Conservation (phyloP, 64 coral and sea anemone species). For the Anthopleura sola region DNA sequence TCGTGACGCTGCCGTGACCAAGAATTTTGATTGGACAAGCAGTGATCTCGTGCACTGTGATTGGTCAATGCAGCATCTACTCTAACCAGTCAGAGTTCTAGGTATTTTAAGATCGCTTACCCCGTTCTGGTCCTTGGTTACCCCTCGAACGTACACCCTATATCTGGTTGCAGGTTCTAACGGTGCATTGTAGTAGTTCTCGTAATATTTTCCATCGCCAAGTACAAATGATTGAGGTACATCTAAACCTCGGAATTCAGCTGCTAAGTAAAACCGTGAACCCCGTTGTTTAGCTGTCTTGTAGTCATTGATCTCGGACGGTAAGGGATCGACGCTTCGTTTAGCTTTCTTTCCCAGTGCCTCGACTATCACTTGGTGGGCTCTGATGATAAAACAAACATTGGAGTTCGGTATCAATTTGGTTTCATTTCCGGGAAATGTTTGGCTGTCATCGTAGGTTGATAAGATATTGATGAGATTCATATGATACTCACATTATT, state of each 20-base stretch:
- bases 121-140: conserved; percentile 37
- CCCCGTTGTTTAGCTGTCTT: conserved; percentile 2
- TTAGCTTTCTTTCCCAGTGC: not conserved
- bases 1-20: too few relatives aligned
- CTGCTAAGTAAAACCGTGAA: conserved; percentile 41
- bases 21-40: too few relatives aligned
- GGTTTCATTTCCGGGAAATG: too few relatives aligned
- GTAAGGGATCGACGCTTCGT: conserved; percentile 14
- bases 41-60: not conserved
- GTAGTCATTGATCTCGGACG: conserved; percentile 21
- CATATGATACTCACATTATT: conserved; percentile 42
- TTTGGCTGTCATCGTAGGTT: too few relatives aligned
- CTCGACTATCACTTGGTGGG: conserved; percentile 49
- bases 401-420: too few relatives aligned
- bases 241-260: conserved; percentile 7
- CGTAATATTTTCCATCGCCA: conserved; percentile 40
- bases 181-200: conserved; percentile 29
- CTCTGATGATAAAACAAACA: not conserved
- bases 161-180: conserved; percentile 37
- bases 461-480: not conserved
- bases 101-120: conserved; percentile 29
- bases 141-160: conserved; percentile 42
- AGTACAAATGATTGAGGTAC: conserved; percentile 33
- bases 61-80: too few relatives aligned
- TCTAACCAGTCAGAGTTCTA: too few relatives aligned